phyloP scores from a whole-genome alignment of 2,797 vertebrate genomes.

The Helicolenus hilgendorfi region DNA sequence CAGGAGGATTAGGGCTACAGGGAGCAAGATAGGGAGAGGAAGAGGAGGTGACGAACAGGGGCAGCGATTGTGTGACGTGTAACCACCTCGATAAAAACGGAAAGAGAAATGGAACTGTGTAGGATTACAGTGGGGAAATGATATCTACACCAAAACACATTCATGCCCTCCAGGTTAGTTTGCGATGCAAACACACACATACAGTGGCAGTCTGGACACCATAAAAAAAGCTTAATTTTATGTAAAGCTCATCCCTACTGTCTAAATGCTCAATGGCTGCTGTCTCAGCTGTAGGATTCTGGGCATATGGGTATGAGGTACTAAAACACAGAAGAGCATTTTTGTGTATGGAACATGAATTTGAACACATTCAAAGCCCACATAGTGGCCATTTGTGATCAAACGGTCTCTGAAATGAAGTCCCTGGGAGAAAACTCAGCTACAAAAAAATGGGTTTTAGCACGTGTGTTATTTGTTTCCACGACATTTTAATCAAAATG shows the following conservation, averaged over 20 bases:
- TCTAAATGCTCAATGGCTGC: constrained; percentile 11
- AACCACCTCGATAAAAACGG: constrained; percentile 56
- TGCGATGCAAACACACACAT: constrained; percentile 3
- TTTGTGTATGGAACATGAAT: background rate
- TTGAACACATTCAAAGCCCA: background rate
- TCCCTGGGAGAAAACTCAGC: background rate
- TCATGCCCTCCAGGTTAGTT: constrained; percentile 12
- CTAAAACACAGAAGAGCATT: background rate
- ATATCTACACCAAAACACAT: constrained; percentile 45
- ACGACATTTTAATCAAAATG: background rate
- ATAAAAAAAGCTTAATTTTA: constrained; percentile 22
- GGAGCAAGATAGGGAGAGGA: constrained; percentile 63
- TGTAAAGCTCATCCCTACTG: constrained; percentile 10
- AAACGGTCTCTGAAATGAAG: background rate
- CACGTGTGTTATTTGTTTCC: background rate
- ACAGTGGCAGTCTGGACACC: constrained; percentile 6
- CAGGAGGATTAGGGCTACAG: constrained; percentile 73
- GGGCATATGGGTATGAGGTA: background rate
- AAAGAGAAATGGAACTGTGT: constrained; percentile 1
- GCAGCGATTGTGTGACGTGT: constrained; percentile 36
- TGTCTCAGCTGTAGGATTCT: constrained; percentile 2
- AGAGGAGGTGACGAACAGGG: constrained; percentile 52
- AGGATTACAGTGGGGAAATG: constrained; percentile 8
- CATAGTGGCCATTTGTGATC: background rate
- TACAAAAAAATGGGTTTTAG: background rate